These are phyloP conservation scores for Platyscapa corneri DNA, from an alignment of 1,140 invertebrate genomes.

Conservation along the genomic window DNA sequence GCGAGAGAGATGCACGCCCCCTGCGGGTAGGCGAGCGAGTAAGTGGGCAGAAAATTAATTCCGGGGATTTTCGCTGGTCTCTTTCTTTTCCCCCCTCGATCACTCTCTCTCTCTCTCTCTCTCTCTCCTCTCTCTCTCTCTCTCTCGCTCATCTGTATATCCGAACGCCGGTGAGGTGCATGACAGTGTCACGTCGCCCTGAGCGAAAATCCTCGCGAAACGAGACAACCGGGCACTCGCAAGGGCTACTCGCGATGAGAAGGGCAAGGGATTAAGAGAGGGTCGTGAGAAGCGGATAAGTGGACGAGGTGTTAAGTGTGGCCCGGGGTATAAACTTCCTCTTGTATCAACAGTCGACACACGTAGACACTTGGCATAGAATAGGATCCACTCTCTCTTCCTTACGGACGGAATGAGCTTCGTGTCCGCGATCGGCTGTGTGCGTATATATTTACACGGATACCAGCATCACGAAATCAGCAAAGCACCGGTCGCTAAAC, in stretches of 20 bases:
- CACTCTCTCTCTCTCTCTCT: conserved; percentile 16
- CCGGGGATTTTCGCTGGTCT: conserved; percentile 62
- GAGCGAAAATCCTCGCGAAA: conserved; percentile 70
- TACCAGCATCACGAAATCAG: too few species aligned
- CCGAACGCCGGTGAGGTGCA: conserved; percentile 55
- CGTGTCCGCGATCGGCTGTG: too few species aligned
- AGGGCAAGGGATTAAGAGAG: conserved; percentile 62
- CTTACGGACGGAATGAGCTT: too few species aligned
- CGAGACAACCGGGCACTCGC: conserved; percentile 63
- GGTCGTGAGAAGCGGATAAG: conserved; percentile 72
- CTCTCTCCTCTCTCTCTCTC: conserved; percentile 3
- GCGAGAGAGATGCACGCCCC: conserved; percentile 37
- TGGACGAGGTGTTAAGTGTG: conserved; percentile 73
- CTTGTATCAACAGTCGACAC: conserved; percentile 31
- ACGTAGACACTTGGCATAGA: neutral
- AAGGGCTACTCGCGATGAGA: conserved; percentile 59
- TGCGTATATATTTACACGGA: too few species aligned
- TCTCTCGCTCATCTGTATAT: neutral
- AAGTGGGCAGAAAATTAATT: conserved; percentile 70
- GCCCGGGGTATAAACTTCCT: conserved; percentile 57
- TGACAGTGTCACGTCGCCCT: conserved; percentile 72
- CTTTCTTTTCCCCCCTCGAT: conserved; percentile 21
- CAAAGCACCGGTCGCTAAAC: too few species aligned
- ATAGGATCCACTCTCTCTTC: neutral
- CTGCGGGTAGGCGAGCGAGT: conserved; percentile 53